A percentile compares a stretch with the other conserved stretches of the same genome.
These are phyloP conservation scores for Sprattus sprattus DNA, from an alignment of 2,113 vertebrate genomes.

Conservation along the genomic window DNA sequence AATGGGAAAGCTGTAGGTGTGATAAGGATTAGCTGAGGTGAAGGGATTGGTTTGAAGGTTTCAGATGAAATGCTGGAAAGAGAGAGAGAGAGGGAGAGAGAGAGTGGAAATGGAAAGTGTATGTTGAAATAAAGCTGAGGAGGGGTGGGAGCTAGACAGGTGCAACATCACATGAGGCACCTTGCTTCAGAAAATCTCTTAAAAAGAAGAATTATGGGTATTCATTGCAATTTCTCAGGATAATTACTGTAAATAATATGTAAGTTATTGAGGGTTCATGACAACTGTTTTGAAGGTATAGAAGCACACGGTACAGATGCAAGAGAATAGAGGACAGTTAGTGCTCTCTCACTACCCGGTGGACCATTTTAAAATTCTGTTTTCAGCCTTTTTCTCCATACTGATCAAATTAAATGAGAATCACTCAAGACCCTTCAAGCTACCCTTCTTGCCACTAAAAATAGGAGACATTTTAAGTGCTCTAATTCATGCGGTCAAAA, in stretches of 20 bases:
- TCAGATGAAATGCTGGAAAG: neutral
- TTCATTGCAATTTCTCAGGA: neutral
- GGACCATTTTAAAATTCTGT: neutral
- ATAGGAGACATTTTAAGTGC: constrained; percentile 35
- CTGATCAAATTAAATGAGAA: neutral
- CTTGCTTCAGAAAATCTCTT: neutral
- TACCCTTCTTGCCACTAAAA: constrained; percentile 20
- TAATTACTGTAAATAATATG: neutral
- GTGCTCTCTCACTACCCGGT: neutral
- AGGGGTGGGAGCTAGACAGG: neutral
- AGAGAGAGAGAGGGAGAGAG: neutral
- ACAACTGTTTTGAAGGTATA: no score
- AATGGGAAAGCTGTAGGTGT: neutral
- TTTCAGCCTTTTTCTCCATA: neutral
- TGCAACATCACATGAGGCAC: neutral
- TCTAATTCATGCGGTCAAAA: constrained; percentile 26
- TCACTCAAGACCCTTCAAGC: neutral
- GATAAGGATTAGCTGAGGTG: neutral
- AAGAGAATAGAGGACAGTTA: neutral
- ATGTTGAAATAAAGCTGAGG: neutral
- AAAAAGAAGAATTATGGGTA: no score
- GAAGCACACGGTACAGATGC: neutral
- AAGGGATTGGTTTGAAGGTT: neutral
- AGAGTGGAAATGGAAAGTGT: neutral
- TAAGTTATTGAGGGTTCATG: no score